phyloP scores from a whole-genome alignment of 2,888 invertebrate genomes.

The Leptodirus hochenwartii region DNA sequence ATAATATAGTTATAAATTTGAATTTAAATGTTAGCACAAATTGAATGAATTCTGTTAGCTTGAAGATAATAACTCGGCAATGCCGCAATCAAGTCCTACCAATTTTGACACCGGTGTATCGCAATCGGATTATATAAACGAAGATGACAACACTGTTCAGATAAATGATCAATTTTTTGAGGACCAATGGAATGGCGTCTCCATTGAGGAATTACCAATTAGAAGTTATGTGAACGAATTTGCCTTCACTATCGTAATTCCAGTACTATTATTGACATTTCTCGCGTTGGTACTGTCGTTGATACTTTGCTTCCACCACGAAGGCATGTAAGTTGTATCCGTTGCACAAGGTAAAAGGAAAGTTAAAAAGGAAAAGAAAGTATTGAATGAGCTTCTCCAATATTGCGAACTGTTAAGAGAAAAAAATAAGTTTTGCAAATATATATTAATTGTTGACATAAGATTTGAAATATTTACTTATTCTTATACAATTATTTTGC shows the following conservation, averaged over 20 bases:
- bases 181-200: slow-evolving; percentile 43
- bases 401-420: no score
- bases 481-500: no score
- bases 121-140: slow-evolving; percentile 22
- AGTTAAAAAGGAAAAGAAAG: no score
- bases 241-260: slow-evolving; percentile 49
- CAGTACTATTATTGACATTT: slow-evolving; percentile 45
- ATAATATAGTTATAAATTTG: background rate
- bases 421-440: no score
- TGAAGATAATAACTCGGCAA: slow-evolving; percentile 23
- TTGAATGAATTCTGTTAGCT: slow-evolving; percentile 17
- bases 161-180: slow-evolving; percentile 23
- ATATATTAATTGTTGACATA: no score
- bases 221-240: slow-evolving; percentile 53
- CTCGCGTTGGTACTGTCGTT: slow-evolving; percentile 48
- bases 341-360: slow-evolving; percentile 2
- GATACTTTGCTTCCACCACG: slow-evolving; percentile 57
- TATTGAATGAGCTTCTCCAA: no score
- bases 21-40: background rate
- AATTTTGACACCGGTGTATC: slow-evolving; percentile 22
- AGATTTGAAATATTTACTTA: no score
- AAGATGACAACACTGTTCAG: slow-evolving; percentile 21
- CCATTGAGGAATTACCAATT: slow-evolving; percentile 39
- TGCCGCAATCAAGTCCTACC: slow-evolving; percentile 23
- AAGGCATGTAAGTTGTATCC: slow-evolving; percentile 47